A percentile compares a stretch with the other conserved stretches of the same genome.
These are phyloP conservation scores for Melikaiella ostensackeni DNA, from an alignment of 2,888 invertebrate genomes.

Conservation along the genomic window DNA sequence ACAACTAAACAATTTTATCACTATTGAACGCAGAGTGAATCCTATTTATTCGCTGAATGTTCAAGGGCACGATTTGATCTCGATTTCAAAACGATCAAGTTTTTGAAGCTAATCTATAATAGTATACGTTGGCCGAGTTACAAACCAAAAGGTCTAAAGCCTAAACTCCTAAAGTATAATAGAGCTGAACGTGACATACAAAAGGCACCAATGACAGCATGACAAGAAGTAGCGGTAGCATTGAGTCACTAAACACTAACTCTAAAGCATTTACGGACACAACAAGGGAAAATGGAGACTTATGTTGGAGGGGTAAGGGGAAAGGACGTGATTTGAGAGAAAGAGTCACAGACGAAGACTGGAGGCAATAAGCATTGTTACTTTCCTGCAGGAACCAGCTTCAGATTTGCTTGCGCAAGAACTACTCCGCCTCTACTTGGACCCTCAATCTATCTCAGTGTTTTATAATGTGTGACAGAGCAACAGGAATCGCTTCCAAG, in stretches of 20 bases:
- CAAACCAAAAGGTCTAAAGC: neutral
- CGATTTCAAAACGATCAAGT: neutral
- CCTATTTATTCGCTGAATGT: neutral
- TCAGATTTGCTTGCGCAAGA: constrained; percentile 60
- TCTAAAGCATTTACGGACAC: neutral
- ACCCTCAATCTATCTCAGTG: constrained; percentile 48
- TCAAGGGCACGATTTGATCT: neutral
- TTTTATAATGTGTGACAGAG: constrained; percentile 60
- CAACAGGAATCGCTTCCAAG: constrained; percentile 46
- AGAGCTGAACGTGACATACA: neutral
- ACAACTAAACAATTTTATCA: no score
- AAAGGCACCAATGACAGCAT: neutral
- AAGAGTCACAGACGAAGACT: constrained; percentile 40
- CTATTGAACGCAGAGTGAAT: no score
- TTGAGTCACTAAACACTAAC: constrained; percentile 50
- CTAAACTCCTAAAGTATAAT: neutral
- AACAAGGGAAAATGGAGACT: neutral
- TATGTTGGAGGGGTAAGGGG: neutral
- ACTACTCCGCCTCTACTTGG: constrained; percentile 45
- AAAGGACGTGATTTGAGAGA: constrained; percentile 25
- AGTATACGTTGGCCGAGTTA: neutral
- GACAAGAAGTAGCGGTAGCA: constrained; percentile 28
- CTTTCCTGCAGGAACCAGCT: constrained; percentile 53
- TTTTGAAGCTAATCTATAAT: neutral
- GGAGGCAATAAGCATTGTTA: constrained; percentile 55